These are phyloP conservation scores for Scrobipalpa atriplicella DNA, from an alignment of 2,888 invertebrate genomes.

Conservation along the genomic window DNA sequence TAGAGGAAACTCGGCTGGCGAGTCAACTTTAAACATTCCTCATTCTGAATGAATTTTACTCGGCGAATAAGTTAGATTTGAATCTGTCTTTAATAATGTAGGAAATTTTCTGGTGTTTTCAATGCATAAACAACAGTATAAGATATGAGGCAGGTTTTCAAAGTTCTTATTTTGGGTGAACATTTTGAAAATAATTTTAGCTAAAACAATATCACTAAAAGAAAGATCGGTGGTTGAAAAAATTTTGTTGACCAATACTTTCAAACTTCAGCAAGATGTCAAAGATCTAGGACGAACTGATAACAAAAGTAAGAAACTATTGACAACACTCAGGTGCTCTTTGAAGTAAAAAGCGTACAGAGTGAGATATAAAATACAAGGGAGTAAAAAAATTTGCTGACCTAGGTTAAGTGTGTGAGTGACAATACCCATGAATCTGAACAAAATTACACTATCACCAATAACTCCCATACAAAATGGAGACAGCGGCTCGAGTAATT, in stretches of 20 bases:
- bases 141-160: too few relatives aligned
- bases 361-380: too few relatives aligned
- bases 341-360: neutral
- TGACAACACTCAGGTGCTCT: neutral
- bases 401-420: too few relatives aligned
- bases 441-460: too few relatives aligned
- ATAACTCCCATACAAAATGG: too few relatives aligned
- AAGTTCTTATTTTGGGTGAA: too few relatives aligned
- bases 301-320: neutral
- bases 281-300: neutral
- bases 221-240: too few relatives aligned
- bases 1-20: slow-evolving; percentile 6
- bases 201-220: too few relatives aligned
- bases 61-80: neutral
- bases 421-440: too few relatives aligned
- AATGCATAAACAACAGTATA: neutral
- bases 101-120: neutral
- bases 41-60: neutral
- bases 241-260: slow-evolving; percentile 3
- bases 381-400: too few relatives aligned
- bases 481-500: too few relatives aligned
- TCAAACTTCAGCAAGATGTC: slow-evolving; percentile 3
- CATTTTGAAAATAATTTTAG: too few relatives aligned
- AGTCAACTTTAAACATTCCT: slow-evolving; percentile 1
- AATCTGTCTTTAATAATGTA: slow-evolving; percentile 1